Base-by-base conservation (phyloP, 2,888 invertebrate genomes). In the Drosophila meridionalis region DNA sequence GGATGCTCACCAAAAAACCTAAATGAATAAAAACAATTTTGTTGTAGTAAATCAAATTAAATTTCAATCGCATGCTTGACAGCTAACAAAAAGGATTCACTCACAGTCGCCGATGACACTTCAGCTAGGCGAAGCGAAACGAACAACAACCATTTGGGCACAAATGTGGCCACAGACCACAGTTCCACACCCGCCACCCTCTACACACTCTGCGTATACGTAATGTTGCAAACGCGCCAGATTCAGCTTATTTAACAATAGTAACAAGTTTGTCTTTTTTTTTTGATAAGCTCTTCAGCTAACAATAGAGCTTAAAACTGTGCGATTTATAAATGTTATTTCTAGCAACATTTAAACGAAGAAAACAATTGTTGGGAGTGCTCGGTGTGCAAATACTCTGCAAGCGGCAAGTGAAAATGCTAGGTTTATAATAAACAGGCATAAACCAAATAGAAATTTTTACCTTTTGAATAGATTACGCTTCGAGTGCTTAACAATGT, bases 41-140 rank as follows among this genome's bases (percentile, higher is more conserved):
- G 80, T 86, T 80, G 86, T 81, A 83, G 87, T 86, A 88, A 84
- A 88, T 84, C 84, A 84, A 84, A 84, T 84, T 84, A 88, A 84
- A 86, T 88, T 86, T 88, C 84, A 83, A 88, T 84, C 83, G 84
- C 72, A 80, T 77, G 75, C 83, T 83, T 76, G 69, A 80, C 76
- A 78, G 72, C 71, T 66, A 69, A 65, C 63, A 74, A 73, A 63
- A 80, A 80, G 62, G 71, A 71, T 69, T 79, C 70, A 65, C 52
- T 63, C 58, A 45, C 53, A 66, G 59, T 58, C 57, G 58, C 58
- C 55, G 40, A 56, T 40, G 40, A 52, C 52, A 52, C 52, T 52
- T 52, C 52, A 52, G 11, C 20, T 0, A 38, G 34, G 34, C 26
- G 20, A 53, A 38, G 12, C 53, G 26, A 38, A 55, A 4, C 38